These are phyloP conservation scores for Ashinkailepas kermadecensis DNA, from an alignment of 2,888 invertebrate species.

Conservation along the genomic window DNA sequence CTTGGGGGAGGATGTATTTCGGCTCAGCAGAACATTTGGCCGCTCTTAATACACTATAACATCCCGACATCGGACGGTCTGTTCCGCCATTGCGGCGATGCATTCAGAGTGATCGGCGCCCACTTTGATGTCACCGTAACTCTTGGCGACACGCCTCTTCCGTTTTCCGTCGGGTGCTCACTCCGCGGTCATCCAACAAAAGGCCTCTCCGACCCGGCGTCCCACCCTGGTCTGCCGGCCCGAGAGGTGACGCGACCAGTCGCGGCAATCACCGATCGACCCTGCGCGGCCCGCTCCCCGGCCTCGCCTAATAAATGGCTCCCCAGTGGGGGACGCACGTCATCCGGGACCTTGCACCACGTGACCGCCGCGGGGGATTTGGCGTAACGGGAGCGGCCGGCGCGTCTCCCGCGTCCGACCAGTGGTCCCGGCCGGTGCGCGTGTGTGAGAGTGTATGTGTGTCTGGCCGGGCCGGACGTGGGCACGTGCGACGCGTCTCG, in stretches of 20 bases:
- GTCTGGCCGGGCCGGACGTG: background rate
- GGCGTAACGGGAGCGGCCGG: background rate
- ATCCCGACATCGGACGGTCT: no score
- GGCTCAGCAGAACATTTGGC: no score
- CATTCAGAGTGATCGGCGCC: no score
- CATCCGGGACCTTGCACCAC: constrained; percentile 4
- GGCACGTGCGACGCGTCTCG: background rate
- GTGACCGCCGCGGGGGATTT: background rate
- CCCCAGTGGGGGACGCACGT: background rate
- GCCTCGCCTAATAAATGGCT: background rate
- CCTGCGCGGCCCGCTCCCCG: background rate
- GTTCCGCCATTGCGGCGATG: no score
- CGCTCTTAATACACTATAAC: no score
- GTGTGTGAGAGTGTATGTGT: background rate
- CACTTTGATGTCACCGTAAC: no score
- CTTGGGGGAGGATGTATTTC: no score
- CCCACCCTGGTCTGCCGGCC: no score
- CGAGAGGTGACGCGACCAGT: background rate
- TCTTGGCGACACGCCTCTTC: no score
- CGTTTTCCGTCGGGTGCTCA: background rate
- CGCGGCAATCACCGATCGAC: background rate
- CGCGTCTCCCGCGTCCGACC: background rate
- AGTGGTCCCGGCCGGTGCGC: background rate
- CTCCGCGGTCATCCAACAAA: background rate
- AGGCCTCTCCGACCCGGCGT: background rate